These are phyloP conservation scores for Syritta pipiens DNA, from an alignment of 2,888 invertebrate species.

Conservation along the genomic window DNA sequence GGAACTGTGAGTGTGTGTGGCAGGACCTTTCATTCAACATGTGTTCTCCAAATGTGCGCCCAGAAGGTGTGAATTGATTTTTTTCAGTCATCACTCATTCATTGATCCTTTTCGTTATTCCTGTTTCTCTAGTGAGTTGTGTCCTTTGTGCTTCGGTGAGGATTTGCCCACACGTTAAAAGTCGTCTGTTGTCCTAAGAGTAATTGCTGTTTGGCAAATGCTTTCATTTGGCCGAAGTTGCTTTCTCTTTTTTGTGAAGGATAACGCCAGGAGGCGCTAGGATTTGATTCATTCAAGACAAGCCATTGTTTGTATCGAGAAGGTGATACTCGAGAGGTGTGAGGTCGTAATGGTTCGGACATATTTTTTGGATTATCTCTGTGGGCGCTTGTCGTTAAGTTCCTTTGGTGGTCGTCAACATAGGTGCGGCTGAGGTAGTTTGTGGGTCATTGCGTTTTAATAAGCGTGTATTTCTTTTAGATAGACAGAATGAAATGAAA, in stretches of 20 bases:
- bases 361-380: too few relatives aligned
- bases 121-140: not conserved
- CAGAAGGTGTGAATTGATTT: constrained; percentile 67
- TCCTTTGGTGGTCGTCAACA: too few relatives aligned
- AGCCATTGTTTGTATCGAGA: too few relatives aligned
- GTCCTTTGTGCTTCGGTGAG: constrained; percentile 7
- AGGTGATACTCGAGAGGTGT: too few relatives aligned
- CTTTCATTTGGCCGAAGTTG: constrained; percentile 26
- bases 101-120: constrained; percentile 38
- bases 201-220: constrained; percentile 32
- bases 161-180: constrained; percentile 24
- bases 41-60: constrained; percentile 77
- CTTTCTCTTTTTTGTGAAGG: constrained; percentile 27
- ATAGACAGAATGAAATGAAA: too few relatives aligned
- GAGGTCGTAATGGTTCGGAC: too few relatives aligned
- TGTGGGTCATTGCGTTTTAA: too few relatives aligned
- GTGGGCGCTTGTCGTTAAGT: too few relatives aligned
- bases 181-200: too few relatives aligned
- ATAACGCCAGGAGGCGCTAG: constrained; percentile 64
- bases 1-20: constrained; percentile 54
- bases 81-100: constrained; percentile 58
- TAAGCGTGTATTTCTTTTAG: too few relatives aligned
- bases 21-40: constrained; percentile 75
- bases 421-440: too few relatives aligned
- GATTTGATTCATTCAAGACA: too few relatives aligned